Base-by-base conservation (phyloP, 1,140 invertebrate genomes). In the Zaprionus inermis region DNA sequence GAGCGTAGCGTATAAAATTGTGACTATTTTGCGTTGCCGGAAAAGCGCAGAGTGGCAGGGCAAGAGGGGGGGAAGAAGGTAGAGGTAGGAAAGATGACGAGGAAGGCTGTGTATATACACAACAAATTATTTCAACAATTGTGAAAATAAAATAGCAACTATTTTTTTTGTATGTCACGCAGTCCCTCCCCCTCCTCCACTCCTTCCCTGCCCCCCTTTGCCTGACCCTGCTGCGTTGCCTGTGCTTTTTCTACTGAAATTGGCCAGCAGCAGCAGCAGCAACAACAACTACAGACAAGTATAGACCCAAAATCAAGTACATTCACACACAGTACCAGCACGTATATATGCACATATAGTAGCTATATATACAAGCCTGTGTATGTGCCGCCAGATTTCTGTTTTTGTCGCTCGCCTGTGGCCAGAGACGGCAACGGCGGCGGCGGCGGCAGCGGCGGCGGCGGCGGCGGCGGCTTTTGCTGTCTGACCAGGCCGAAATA, bases 281-380 rank as follows among this genome's bases (percentile, higher is more conserved):
- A 16, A n/a, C 60, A 65, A 58, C 30, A 63, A 28, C 59, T 34
- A 46, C 68, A 71, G 28, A 28, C 60, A 71, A 63, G 49, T 69
- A 77, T 57, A 69, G 81, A 67, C 68, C 83, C 79, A 86, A 86
- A 88, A 83, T 88, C 84, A 90, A 89, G 84, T 90, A 90, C 75
- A 81, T 89, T 89, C 84, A 79, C 85, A 89, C 85, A 85, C 60
- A 74, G 70, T 78, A 67, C 58, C 30, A 36, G 7, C 28, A n/a
- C n/a, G 20, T 41, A 44, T 38, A 51, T 38, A 51, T n/a, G 4
- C 24, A 28, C 24, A 28, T 5, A 28, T 49, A 44, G 38, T 16
- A 14, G 36, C 34, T 34, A n/a, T 44, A 30, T 51, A 30, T 20
- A 63, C 12, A 22, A 28, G 30, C 20, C 20, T 60, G 24, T 64